Evolutionary conservation across 2,113 vertebrate genomes (phyloP).

Genomic region (Odocoileus hemionus): DNA sequence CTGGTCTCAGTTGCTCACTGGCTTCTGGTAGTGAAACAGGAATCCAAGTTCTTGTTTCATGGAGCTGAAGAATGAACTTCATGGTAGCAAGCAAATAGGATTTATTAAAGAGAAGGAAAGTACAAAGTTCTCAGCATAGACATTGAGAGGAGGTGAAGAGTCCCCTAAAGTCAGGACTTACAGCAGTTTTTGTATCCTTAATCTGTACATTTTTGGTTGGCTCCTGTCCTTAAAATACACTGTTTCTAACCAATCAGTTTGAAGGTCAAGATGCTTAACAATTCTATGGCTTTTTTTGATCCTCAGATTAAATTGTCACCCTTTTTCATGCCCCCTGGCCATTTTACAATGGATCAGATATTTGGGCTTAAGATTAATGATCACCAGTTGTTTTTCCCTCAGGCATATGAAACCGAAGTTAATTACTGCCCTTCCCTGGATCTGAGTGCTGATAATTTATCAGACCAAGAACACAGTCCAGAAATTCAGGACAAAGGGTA

Average conservation of each 20-base stretch:
- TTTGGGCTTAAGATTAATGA: not conserved
- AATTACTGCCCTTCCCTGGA: no score
- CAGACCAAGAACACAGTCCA: no score
- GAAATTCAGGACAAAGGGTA: no score
- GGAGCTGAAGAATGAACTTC: not conserved
- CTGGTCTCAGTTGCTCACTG: not conserved
- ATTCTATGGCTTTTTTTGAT: not conserved
- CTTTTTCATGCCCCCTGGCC: not conserved
- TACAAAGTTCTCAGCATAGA: not conserved
- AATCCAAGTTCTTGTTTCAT: not conserved
- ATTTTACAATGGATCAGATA: not conserved
- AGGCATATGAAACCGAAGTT: no score
- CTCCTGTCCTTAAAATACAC: not conserved
- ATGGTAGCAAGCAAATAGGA: not conserved
- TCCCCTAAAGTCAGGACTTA: not conserved
- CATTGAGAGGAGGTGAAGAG: not conserved
- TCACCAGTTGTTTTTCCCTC: not conserved
- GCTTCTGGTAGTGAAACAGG: not conserved
- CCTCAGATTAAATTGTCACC: not conserved
- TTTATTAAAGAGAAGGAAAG: not conserved
- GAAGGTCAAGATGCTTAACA: not conserved
- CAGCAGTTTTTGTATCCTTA: not conserved
- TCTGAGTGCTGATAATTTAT: no score
- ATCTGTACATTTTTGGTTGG: not conserved
- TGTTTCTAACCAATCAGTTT: not conserved